These are phyloP conservation scores for Monochamus alternatus DNA, from an alignment of 2,888 invertebrate genomes.

Conservation along the genomic window DNA sequence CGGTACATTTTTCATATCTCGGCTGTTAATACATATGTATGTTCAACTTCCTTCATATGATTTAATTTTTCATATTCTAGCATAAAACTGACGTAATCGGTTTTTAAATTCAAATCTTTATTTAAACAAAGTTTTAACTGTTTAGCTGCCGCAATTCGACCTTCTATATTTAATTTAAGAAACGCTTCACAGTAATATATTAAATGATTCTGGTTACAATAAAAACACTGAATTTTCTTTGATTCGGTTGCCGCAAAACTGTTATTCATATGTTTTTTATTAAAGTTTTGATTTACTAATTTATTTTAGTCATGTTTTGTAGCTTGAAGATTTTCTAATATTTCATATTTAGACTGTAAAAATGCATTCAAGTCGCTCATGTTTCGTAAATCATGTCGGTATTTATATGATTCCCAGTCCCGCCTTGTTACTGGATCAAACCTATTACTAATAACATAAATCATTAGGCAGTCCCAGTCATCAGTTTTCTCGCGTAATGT, in stretches of 20 bases:
- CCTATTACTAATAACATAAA: neutral
- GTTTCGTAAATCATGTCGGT: neutral
- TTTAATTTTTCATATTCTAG: slow-evolving; percentile 33
- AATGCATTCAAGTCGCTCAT: slow-evolving; percentile 7
- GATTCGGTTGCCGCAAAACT: neutral
- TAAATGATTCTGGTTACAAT: slow-evolving; percentile 2
- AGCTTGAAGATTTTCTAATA: slow-evolving; percentile 7
- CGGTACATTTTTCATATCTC: slow-evolving; percentile 47
- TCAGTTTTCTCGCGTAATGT: slow-evolving; percentile 2
- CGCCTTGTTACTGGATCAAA: slow-evolving; percentile 18
- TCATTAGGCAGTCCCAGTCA: neutral
- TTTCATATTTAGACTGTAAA: slow-evolving; percentile 17
- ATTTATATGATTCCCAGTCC: slow-evolving; percentile 26
- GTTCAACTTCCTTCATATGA: slow-evolving; percentile 31
- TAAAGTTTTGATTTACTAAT: slow-evolving; percentile 4
- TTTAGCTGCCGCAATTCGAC: neutral
- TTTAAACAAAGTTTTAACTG: neutral
- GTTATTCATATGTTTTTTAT: slow-evolving; percentile 1
- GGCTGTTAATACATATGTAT: slow-evolving; percentile 40
- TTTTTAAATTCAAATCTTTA: no score
- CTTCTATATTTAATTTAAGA: slow-evolving; percentile 3
- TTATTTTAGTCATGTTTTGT: neutral
- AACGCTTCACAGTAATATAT: slow-evolving; percentile 12
- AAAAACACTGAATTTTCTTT: neutral
- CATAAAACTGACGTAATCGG: slow-evolving; percentile 20